Evolutionary conservation across 1,140 invertebrate species (phyloP).

Genomic region (Drosophila nigrodunni): DNA sequence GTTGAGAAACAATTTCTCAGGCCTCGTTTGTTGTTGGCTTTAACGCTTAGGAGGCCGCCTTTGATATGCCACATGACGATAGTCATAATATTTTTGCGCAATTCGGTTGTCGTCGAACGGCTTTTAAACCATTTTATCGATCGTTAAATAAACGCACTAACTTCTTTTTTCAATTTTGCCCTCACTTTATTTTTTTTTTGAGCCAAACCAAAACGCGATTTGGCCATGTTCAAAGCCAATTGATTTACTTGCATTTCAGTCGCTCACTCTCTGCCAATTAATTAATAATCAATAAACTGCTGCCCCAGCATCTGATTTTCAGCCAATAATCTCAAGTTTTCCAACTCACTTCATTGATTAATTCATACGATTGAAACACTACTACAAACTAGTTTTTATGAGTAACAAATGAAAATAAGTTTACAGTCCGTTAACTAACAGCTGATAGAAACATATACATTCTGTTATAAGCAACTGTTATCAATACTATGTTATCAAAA

Average conservation of each 20-base stretch:
- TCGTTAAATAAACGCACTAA: conserved; percentile 73
- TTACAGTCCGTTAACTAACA: conserved; percentile 13
- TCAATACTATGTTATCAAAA: neutral
- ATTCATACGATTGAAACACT: conserved; percentile 9
- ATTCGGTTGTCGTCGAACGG: conserved; percentile 76
- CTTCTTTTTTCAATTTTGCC: conserved; percentile 38
- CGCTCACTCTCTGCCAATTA: conserved; percentile 50
- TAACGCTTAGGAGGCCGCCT: conserved; percentile 57
- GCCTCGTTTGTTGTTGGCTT: conserved; percentile 60
- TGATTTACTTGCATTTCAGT: conserved; percentile 52
- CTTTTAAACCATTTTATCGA: conserved; percentile 67
- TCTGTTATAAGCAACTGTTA: neutral
- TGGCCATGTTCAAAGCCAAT: conserved; percentile 37
- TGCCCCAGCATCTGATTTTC: conserved; percentile 33
- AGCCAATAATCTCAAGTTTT: conserved; percentile 46
- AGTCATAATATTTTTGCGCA: conserved; percentile 83
- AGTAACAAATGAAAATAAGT: neutral
- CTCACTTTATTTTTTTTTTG: neutral
- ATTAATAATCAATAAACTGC: conserved; percentile 67
- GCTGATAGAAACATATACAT: neutral
- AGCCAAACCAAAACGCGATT: conserved; percentile 21
- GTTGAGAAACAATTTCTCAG: conserved; percentile 81
- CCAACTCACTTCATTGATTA: conserved; percentile 69
- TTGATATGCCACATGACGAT: conserved; percentile 75
- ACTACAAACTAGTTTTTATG: too few species aligned